Base-by-base conservation (phyloP, 2,888 invertebrate genomes). In the Sesia bembeciformis region DNA sequence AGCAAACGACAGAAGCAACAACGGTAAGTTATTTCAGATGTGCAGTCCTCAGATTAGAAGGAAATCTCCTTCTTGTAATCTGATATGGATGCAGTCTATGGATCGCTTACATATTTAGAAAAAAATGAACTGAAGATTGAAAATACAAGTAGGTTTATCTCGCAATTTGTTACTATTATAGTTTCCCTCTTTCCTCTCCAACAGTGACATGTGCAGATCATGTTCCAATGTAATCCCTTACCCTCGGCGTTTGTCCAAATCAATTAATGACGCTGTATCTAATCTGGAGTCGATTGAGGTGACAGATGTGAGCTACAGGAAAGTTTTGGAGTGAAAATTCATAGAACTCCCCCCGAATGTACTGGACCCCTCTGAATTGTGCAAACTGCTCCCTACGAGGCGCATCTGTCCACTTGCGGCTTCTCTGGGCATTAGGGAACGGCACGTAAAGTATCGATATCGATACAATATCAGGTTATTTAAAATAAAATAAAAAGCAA, bases 251-350 rank as follows among this genome's bases (percentile, higher is more conserved):
- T 63, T 62, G 66, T 59, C 63, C 64, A 76, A 86, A 87, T 86
- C 86, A 86, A 87, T 87, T 84, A 87, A 84, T 85, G 80, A 74
- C 77, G 73, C 75, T 80, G 82, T 78, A 76, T 83, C 81, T 86
- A 85, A 88, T 85, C 81, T 83, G 60, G 62, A 62, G 69, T 61
- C 62, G 74, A 78, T 76, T 66, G 65, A 74, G 68, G 78, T 81
- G 85, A 88, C 87, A 88, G 87, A 88, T 88, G 88, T 78, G 83
- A 72, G 67, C 78, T 80, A 80, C 83, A 78, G 81, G 84, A 72
- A 85, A 86, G 79, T 70, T 76, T 71, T 74, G 70, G 72, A 67
- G 74, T 70, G 71, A 76, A 79, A 76, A 81, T 81, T 81, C 81
- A 80, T 81, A 73, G 75, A 68, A 74, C 77, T 78, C 84, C 82